Base-by-base conservation (phyloP, 2,113 vertebrate genomes). In the Cyanoderma ruficeps region DNA sequence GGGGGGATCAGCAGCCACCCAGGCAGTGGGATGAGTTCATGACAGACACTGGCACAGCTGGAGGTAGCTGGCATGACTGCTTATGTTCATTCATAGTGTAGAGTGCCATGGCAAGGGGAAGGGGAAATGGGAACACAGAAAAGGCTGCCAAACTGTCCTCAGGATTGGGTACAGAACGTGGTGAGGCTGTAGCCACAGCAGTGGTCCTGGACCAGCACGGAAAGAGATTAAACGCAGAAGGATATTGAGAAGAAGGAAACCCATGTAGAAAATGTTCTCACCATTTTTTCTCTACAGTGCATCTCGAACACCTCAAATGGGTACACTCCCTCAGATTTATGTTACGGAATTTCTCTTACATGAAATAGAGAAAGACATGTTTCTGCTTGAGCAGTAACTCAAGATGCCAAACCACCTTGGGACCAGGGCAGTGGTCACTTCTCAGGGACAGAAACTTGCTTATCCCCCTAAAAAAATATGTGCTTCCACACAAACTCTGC, bases 291-390 rank as follows among this genome's bases (percentile, higher is more conserved):
- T 11, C 30, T 56, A 25, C 0, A 4, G 35, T 1, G 1, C 44
- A 69, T 14, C 21, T 37, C 17, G 21, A 49, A 83, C 53, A 79
- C 12, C 31, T 81, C 41, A 15, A 33, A 46, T 0, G 0, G 35
- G 4, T 39, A 64, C 0, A 52, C 44, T 56, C 37, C 49, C 55
- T 35, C 44, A 56, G 18, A 15, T 44, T 59, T 15, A 68, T 10
- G 9, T 23, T 49, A 22, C 0, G 0, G 5, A 4, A 6, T 68
- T 83, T 64, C 49, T 56, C 39, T 53, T 28, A 49, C 20, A 46
- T 22, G 16, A 52, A 71, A 59, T 8, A 74, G 19, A n/a, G 83
- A 67, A 70, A 75, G 4, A 11, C 0, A 0, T 8, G 10, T 41
- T 91, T 77, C 46, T 78, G 28, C 42, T 63, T 25, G 20, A 87